Percentiles rank a stretch among this genome's conserved stretches.
phyloP scores from a whole-genome alignment of 1,140 invertebrate genomes.

The Ectropis grisescens region DNA sequence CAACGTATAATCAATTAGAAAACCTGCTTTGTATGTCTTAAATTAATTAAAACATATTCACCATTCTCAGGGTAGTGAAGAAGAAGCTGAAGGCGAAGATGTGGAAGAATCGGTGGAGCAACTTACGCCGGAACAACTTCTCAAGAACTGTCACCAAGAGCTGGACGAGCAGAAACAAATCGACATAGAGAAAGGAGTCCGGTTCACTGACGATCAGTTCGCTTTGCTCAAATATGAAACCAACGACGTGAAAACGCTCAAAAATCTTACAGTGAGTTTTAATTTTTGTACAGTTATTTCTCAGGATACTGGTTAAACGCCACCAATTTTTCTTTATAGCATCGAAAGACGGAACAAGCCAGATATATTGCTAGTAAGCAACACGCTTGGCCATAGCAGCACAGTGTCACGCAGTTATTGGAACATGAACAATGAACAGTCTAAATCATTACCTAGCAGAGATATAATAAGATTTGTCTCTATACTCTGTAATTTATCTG shows the following conservation, averaged over 20 bases:
- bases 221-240: conserved; percentile 73
- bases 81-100: conserved; percentile 34
- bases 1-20: too few relatives aligned
- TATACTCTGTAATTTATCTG: too few relatives aligned
- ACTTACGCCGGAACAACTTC: conserved; percentile 36
- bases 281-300: conserved; percentile 1
- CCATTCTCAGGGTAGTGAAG: conserved; percentile 16
- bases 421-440: too few relatives aligned
- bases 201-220: conserved; percentile 70
- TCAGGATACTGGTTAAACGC: too few relatives aligned
- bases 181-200: conserved; percentile 64
- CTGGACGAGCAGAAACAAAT: conserved; percentile 49
- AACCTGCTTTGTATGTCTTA: too few relatives aligned
- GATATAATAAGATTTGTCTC: too few relatives aligned
- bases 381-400: too few relatives aligned
- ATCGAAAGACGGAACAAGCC: background rate
- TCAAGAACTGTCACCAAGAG: conserved; percentile 34
- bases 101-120: conserved; percentile 28
- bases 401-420: too few relatives aligned
- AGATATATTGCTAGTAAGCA: background rate
- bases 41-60: too few relatives aligned
- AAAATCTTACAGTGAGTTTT: conserved; percentile 72
- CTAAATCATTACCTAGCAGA: too few relatives aligned
- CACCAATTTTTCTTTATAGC: background rate
- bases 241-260: conserved; percentile 72